These are phyloP conservation scores for Mesochorus sp. DNA, from an alignment of 2,888 invertebrate genomes.

Conservation along the genomic window DNA sequence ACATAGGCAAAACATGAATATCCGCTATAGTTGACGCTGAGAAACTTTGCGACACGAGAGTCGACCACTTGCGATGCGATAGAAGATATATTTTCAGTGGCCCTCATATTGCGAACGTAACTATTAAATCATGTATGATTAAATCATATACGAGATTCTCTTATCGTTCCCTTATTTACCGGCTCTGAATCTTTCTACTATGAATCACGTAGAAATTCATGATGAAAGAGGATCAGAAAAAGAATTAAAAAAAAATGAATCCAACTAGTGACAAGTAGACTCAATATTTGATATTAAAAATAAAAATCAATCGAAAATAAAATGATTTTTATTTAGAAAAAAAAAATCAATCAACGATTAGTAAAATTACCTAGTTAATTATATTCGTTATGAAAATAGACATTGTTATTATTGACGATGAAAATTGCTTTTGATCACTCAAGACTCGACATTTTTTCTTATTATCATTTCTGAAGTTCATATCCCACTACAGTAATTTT, in stretches of 20 bases:
- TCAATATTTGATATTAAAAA: no score
- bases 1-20: slow-evolving; percentile 42
- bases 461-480: no score
- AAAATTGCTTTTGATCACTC: no score
- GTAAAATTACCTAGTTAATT: no score
- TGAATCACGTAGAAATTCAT: background rate
- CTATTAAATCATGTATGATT: slow-evolving; percentile 50
- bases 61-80: slow-evolving; percentile 48
- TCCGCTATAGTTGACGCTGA: slow-evolving; percentile 8
- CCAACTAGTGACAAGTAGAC: background rate
- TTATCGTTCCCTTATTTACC: slow-evolving; percentile 41
- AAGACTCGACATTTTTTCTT: no score
- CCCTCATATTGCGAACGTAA: slow-evolving; percentile 28
- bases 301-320: no score
- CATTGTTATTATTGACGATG: no score
- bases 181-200: slow-evolving; percentile 28
- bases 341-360: no score
- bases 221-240: slow-evolving; percentile 13
- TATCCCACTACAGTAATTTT: background rate
- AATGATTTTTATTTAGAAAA: no score
- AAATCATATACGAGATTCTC: slow-evolving; percentile 51
- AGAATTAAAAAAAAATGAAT: background rate
- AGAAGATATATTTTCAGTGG: background rate
- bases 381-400: no score
- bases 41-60: background rate